These are phyloP conservation scores for Carposina sasakii DNA, from an alignment of 1,140 invertebrate species.

Conservation along the genomic window DNA sequence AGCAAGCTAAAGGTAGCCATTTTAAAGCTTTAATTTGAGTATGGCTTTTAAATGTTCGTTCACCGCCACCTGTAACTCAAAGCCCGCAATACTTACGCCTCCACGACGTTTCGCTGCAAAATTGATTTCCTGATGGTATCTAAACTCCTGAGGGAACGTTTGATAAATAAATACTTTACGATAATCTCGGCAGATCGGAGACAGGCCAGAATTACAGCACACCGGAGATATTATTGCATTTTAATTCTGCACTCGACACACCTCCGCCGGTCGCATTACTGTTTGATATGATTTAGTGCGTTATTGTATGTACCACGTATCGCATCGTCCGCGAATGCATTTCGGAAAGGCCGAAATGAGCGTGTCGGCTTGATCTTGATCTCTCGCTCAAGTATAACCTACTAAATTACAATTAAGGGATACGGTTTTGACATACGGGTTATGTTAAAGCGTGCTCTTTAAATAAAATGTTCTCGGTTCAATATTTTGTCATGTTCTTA, in stretches of 20 bases:
- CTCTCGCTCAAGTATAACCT: slow-evolving; percentile 34
- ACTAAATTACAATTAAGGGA: slow-evolving; percentile 54
- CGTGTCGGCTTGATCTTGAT: slow-evolving; percentile 37
- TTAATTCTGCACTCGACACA: slow-evolving; percentile 58
- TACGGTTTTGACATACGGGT: slow-evolving; percentile 35
- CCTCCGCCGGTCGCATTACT: slow-evolving; percentile 53
- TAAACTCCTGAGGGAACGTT: slow-evolving; percentile 56
- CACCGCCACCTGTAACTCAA: slow-evolving; percentile 53
- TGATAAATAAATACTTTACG: slow-evolving; percentile 70
- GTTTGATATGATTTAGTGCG: slow-evolving; percentile 57
- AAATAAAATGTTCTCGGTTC: no score
- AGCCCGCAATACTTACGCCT: slow-evolving; percentile 51
- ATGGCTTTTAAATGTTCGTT: slow-evolving; percentile 37
- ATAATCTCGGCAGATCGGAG: slow-evolving; percentile 61
- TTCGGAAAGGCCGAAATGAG: slow-evolving; percentile 41
- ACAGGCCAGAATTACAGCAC: slow-evolving; percentile 61
- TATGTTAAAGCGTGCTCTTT: slow-evolving; percentile 24
- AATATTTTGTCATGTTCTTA: no score
- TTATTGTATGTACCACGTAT: slow-evolving; percentile 42
- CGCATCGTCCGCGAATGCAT: slow-evolving; percentile 36
- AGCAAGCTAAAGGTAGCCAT: no score
- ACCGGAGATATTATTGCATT: slow-evolving; percentile 64
- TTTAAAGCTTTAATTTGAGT: no score
- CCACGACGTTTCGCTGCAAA: slow-evolving; percentile 58
- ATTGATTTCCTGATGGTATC: slow-evolving; percentile 70